Evolutionary conservation across 2,797 vertebrate genomes (phyloP), one percentile per base, ranked within the genome.

Genomic region (Eidolon dupreanum): DNA sequence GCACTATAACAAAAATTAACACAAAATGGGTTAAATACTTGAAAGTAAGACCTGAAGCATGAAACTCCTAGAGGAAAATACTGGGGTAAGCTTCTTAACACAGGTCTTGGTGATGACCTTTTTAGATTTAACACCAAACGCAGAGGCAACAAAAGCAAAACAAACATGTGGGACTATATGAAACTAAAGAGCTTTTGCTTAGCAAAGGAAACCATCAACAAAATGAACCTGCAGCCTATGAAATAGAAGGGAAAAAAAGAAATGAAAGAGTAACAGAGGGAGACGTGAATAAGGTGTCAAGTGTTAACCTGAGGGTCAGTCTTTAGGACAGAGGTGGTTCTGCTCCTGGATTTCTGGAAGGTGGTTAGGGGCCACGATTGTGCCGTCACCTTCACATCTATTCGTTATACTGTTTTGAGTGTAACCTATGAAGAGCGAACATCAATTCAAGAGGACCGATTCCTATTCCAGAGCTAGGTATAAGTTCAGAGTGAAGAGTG

Each of bases 261-360:
- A n/a, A 55, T 55, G 36, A 53, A n/a, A 66, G 0, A 20, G 66
- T 26, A 26, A 5, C 33, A 71, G 13, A 26, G 11, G 1, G 16
- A 9, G 24, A 11, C 12, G 3, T 16, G 36, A n/a, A 13, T 19
- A 24, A 57, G 31, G 66, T 19, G 16, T 3, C 20, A 9, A 31
- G 57, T 1, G 10, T 8, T 26, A 46, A 8, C 36, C 36, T 0
- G 0, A 49, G 13, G 7, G 11, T 2, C 6, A 2, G 24, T 43
- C 38, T 68, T 93, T 11, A 19, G 6, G 4, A 28, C 6, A n/a
- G 17, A 31, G 38, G 36, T n/a, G 15, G 38, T 8, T 53, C 31
- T 86, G 8, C 36, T 46, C 71, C 55, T 24, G 33, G 53, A 22
- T 53, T 59, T 77, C 22, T 43, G 43, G 8, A 11, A 20, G n/a